Evolutionary conservation across 2,888 invertebrate species (phyloP).

Genomic region (Quadroppia sp.): DNA sequence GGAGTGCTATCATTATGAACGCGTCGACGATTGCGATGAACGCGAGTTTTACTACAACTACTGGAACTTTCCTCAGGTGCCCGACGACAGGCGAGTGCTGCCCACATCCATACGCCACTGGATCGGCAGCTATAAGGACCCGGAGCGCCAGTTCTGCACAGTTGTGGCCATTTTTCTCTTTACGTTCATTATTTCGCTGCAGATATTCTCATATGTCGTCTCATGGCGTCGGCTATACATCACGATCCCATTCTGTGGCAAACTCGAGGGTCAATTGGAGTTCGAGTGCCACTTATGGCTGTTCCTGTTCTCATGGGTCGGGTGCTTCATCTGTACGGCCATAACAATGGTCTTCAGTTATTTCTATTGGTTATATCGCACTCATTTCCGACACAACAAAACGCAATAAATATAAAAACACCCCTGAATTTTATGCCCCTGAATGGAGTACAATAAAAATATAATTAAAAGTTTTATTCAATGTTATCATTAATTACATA

Average conservation of each 20-base stretch:
- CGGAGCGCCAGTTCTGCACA: conserved; percentile 27
- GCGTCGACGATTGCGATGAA: not conserved
- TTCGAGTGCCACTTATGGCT: conserved; percentile 32
- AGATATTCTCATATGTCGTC: conserved; percentile 21
- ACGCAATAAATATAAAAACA: not conserved
- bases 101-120: conserved; percentile 14
- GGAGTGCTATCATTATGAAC: not conserved
- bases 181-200: not conserved
- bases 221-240: not conserved
- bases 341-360: not conserved
- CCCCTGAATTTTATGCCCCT: no score
- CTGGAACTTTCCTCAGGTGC: not conserved
- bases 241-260: conserved; percentile 5
- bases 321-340: not conserved
- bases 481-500: no score
- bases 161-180: conserved; percentile 27
- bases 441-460: no score
- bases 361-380: not conserved
- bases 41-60: conserved; percentile 24
- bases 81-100: conserved; percentile 7
- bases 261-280: conserved; percentile 23
- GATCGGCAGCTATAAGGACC: conserved; percentile 10
- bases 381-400: not conserved
- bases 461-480: no score
- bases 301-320: conserved; percentile 22